Evolutionary conservation across 2,888 invertebrate genomes (phyloP).

Genomic region (Hypomecis punctinalis): DNA sequence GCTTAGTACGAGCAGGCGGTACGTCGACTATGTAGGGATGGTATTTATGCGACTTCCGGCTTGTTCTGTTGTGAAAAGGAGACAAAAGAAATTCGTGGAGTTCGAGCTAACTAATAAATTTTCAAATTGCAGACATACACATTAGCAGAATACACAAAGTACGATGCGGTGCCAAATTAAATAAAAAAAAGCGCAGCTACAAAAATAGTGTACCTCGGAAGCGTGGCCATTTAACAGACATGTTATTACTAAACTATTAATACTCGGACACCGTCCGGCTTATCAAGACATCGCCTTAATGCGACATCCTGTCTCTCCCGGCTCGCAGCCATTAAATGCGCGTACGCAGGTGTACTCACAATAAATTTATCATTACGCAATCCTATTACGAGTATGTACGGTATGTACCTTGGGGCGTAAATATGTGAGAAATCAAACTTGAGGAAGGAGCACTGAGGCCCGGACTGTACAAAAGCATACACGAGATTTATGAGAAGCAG

Average conservation of each 20-base stretch:
- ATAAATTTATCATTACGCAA: background rate
- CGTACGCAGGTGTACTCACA: slow-evolving; percentile 4
- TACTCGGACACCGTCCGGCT: slow-evolving; percentile 50
- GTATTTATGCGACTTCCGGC: no score
- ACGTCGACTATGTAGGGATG: no score
- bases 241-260: slow-evolving; percentile 53
- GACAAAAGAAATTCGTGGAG: no score
- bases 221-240: slow-evolving; percentile 33
- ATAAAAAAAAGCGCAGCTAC: background rate
- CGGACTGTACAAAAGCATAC: no score
- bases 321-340: slow-evolving; percentile 25
- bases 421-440: background rate
- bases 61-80: no score
- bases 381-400: slow-evolving; percentile 5
- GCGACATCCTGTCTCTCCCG: slow-evolving; percentile 52
- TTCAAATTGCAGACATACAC: no score
- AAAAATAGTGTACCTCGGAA: slow-evolving; percentile 29
- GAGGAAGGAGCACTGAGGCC: background rate
- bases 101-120: no score
- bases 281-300: slow-evolving; percentile 47
- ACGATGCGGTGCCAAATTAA: no score
- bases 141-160: no score
- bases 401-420: background rate
- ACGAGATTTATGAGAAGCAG: no score
- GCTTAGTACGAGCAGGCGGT: no score